These are phyloP conservation scores for Carassius carassius DNA, from an alignment of 2,113 vertebrate genomes.

Conservation along the genomic window DNA sequence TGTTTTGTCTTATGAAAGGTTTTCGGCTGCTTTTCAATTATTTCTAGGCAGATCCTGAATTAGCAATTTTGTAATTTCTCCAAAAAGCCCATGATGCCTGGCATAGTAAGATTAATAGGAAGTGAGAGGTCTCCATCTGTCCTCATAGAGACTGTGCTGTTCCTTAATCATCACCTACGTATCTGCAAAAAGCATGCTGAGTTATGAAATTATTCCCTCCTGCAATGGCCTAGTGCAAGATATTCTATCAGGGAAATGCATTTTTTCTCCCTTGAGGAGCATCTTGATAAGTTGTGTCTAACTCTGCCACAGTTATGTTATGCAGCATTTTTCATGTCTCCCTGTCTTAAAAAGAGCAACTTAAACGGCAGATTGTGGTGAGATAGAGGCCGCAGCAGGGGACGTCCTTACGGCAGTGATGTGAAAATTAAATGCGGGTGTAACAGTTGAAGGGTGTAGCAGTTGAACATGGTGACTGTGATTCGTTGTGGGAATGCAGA, in stretches of 20 bases:
- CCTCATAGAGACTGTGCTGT: slow-evolving; percentile 4
- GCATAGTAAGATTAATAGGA: slow-evolving; percentile 3
- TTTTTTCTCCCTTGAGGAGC: slow-evolving; percentile 38
- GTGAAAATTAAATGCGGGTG: slow-evolving; percentile 3
- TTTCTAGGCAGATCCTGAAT: not conserved
- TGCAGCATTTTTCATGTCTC: not conserved
- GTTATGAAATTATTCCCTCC: slow-evolving; percentile 42
- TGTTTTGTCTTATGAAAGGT: not conserved
- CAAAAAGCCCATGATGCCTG: slow-evolving; percentile 15
- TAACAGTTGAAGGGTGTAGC: not conserved
- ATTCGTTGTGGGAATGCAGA: not conserved
- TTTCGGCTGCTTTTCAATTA: not conserved
- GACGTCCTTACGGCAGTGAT: slow-evolving; percentile 1
- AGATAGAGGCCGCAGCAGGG: not conserved
- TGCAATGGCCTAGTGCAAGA: not conserved
- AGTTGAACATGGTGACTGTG: not conserved
- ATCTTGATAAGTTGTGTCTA: slow-evolving; percentile 33
- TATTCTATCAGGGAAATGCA: slow-evolving; percentile 17
- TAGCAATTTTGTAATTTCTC: not conserved
- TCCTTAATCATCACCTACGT: slow-evolving; percentile 14
- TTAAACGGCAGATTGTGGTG: slow-evolving; percentile 24
- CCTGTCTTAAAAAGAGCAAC: slow-evolving; percentile 6
- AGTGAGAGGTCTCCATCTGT: slow-evolving; percentile 34
- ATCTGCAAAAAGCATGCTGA: slow-evolving; percentile 34
- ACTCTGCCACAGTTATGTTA: not conserved